phyloP scores from a whole-genome alignment of 2,113 vertebrate genomes.

The Passerina amoena region DNA sequence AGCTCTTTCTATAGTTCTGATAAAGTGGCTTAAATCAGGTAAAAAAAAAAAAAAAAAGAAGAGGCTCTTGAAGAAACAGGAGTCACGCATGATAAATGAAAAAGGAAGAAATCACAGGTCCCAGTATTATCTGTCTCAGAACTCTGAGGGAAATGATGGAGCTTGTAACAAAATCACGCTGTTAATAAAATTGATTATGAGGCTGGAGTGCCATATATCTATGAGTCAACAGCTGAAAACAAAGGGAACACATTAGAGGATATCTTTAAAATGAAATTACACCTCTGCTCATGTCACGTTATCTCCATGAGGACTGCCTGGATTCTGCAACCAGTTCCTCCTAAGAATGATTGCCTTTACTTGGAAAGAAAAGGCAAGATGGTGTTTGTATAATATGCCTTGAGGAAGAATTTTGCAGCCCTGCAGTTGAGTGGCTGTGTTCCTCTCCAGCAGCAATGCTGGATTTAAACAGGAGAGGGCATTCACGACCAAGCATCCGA shows the following conservation, averaged over 20 bases:
- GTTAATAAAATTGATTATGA: constrained; percentile 10
- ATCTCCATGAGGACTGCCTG: not conserved
- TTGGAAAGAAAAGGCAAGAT: not conserved
- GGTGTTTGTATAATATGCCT: not conserved
- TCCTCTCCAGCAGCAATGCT: constrained; percentile 19
- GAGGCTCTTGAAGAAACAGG: not conserved
- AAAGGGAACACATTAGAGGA: not conserved
- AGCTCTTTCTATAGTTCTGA: not conserved
- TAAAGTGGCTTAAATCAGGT: not conserved
- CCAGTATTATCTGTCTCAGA: not conserved
- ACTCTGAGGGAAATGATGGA: not conserved
- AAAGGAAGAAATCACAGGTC: not conserved
- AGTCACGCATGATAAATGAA: not conserved
- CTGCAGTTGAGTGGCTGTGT: not conserved
- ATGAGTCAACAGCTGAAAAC: constrained; percentile 9
- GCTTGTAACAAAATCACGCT: not conserved
- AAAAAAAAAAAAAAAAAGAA: not conserved
- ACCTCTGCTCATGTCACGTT: not conserved
- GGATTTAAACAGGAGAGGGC: constrained; percentile 72
- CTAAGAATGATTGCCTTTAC: not conserved
- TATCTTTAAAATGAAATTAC: constrained; percentile 22
- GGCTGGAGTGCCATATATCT: not conserved
- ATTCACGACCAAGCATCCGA: constrained; percentile 32
- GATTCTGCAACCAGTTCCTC: not conserved
- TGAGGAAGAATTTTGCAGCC: not conserved